Base-by-base conservation (phyloP, 2,797 vertebrate genomes). In the Amblyopsis hoosieri region DNA sequence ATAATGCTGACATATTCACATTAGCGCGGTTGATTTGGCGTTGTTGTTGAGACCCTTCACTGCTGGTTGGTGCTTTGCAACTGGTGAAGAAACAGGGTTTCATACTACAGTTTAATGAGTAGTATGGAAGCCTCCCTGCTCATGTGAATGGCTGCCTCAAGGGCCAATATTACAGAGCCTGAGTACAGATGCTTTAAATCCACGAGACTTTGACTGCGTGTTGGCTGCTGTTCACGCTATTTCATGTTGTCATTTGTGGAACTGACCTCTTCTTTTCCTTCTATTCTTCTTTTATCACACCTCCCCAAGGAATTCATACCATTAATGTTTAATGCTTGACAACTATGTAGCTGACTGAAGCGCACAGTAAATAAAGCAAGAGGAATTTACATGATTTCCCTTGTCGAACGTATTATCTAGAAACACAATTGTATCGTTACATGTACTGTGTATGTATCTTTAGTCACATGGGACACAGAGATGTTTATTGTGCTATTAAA, bases 21-120 rank as follows among this genome's bases (percentile, higher is more conserved):
- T 93, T 91, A 92, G 86, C 79, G 84, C 74, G 69, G 73, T 88
- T 93, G 85, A 90, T 93, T 93, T 92, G 87, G 64, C 90, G 72
- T 91, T 84, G 89, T 90, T 78, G 75, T 80, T 87, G 76, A 76
- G 71, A 76, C 84, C 79, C 81, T 73, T 58, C 52, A 48, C 12
- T 61, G 51, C 52, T 3, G 53, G 87, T 83, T 81, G 78, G 80
- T 91, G 92, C 90, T 91, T 80, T 74, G 75, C 82, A 8, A 42
- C 37, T 42, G 37, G 37, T 42, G 9, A 71, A 78, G 85, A 91
- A 92, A 88, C 80, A 49, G 75, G 61, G 71, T 13, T 65, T 62
- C 79, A 29, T 29, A 29, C 23, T 29, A 29, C 23, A 29, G 33
- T 74, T 86, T 88, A 85, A 88, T 88, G 70, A 82, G 86, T 84